Evolutionary conservation across 2,888 invertebrate species (phyloP).

Genomic region (Lordiphosa andalusiaca): DNA sequence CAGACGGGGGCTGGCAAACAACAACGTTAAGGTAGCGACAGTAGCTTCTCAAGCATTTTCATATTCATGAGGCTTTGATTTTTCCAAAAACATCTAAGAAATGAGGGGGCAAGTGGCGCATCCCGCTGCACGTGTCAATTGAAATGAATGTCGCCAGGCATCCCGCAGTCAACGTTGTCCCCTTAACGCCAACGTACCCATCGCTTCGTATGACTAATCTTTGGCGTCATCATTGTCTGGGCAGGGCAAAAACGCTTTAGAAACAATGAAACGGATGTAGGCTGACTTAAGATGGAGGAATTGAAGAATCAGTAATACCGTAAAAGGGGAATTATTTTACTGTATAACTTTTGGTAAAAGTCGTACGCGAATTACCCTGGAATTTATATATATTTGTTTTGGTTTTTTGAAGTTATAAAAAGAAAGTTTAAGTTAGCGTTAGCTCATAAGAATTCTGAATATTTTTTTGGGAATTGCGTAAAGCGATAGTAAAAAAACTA

Average conservation of each 20-base stretch:
- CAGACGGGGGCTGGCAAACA: too few species aligned
- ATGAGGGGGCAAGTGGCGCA: constrained; percentile 11
- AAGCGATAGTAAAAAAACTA: too few species aligned
- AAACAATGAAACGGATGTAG: constrained; percentile 21
- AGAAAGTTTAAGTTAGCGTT: too few species aligned
- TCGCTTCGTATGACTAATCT: constrained; percentile 69
- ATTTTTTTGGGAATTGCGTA: too few species aligned
- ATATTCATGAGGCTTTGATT: constrained; percentile 70
- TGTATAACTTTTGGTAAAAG: too few species aligned
- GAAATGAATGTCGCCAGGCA: constrained; percentile 75
- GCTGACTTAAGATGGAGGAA: not conserved
- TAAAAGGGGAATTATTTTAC: too few species aligned
- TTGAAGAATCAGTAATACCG: not conserved
- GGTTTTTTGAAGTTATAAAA: too few species aligned
- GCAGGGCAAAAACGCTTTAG: constrained; percentile 23
- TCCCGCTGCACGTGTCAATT: constrained; percentile 75
- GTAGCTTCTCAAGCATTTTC: constrained; percentile 57
- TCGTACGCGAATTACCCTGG: too few species aligned
- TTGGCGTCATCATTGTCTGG: constrained; percentile 48
- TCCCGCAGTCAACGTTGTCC: constrained; percentile 48
- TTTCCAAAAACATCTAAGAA: constrained; percentile 35
- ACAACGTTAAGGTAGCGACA: not conserved
- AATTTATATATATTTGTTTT: not conserved
- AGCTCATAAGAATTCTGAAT: too few species aligned
- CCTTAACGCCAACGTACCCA: constrained; percentile 18